Percentiles rank a stretch among this genome's conserved stretches.
These are phyloP conservation scores for Megathymus violae DNA, from an alignment of 1,140 invertebrate species.

Conservation along the genomic window DNA sequence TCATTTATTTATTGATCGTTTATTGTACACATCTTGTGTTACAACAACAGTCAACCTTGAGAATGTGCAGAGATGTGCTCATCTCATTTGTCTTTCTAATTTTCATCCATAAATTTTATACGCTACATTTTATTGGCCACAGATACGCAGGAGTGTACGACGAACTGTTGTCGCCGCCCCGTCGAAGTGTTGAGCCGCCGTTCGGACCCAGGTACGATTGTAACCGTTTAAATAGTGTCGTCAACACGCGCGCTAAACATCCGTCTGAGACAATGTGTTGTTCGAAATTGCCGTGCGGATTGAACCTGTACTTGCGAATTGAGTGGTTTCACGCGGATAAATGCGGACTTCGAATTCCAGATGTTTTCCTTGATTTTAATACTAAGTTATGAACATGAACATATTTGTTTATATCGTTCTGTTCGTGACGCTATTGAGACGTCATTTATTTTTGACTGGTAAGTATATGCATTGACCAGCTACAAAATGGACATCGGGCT, in stretches of 20 bases:
- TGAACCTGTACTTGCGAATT: constrained; percentile 63
- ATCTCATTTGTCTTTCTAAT: too few species aligned
- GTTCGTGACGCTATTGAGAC: constrained; percentile 5
- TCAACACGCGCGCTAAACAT: constrained; percentile 50
- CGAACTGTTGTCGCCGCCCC: constrained; percentile 76
- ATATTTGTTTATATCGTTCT: not conserved
- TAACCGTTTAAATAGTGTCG: constrained; percentile 74
- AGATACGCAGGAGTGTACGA: constrained; percentile 76
- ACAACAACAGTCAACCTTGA: too few species aligned
- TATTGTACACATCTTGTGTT: too few species aligned
- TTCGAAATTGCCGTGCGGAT: constrained; percentile 67
- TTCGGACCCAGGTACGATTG: constrained; percentile 81
- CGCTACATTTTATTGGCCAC: constrained; percentile 31
- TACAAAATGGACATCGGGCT: constrained; percentile 15
- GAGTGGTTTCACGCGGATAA: constrained; percentile 37
- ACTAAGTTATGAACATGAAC: not conserved
- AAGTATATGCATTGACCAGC: constrained; percentile 17
- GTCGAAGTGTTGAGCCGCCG: constrained; percentile 76
- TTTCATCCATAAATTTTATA: too few species aligned
- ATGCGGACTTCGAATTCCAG: constrained; percentile 19
- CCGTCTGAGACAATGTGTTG: constrained; percentile 45
- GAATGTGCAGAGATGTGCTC: too few species aligned
- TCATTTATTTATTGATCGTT: too few species aligned
- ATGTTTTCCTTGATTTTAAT: not conserved
- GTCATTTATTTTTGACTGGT: constrained; percentile 6